Percentiles rank a stretch among this genome's conserved stretches.
phyloP scores from a whole-genome alignment of 2,113 vertebrate genomes.

The Mustela lutreola region DNA sequence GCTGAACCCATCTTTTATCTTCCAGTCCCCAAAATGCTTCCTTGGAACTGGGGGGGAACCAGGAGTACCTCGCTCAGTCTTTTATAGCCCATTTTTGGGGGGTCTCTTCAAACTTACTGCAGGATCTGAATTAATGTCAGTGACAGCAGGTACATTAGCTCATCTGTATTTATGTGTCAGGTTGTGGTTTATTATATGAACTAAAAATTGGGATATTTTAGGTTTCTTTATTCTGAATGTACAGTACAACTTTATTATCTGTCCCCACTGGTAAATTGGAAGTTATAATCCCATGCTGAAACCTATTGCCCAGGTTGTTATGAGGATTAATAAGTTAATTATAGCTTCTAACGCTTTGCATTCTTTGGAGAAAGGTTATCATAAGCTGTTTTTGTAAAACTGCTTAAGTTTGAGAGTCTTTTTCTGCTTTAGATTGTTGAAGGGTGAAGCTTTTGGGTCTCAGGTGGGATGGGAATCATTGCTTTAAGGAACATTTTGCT shows the following conservation, averaged over 20 bases:
- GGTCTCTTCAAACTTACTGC: neutral
- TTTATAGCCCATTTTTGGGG: neutral
- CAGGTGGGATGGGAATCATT: slow-evolving; percentile 24
- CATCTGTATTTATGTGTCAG: slow-evolving; percentile 18
- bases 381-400: slow-evolving; percentile 41
- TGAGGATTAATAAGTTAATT: slow-evolving; percentile 71
- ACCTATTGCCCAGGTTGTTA: slow-evolving; percentile 38
- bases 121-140: slow-evolving; percentile 8
- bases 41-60: slow-evolving; percentile 1
- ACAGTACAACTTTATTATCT: neutral
- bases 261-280: neutral
- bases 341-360: slow-evolving; percentile 61
- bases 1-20: neutral
- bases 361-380: slow-evolving; percentile 65
- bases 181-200: slow-evolving; percentile 35
- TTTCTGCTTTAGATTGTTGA: slow-evolving; percentile 54
- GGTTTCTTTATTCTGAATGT: slow-evolving; percentile 48
- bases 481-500: slow-evolving; percentile 53
- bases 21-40: neutral
- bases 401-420: slow-evolving; percentile 31
- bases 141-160: neutral
- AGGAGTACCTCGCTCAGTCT: neutral
- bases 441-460: slow-evolving; percentile 13
- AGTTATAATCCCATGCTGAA: slow-evolving; percentile 46
- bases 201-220: slow-evolving; percentile 51